phyloP scores from a whole-genome alignment of 2,888 invertebrate species.

The Mellilla xanthometata region DNA sequence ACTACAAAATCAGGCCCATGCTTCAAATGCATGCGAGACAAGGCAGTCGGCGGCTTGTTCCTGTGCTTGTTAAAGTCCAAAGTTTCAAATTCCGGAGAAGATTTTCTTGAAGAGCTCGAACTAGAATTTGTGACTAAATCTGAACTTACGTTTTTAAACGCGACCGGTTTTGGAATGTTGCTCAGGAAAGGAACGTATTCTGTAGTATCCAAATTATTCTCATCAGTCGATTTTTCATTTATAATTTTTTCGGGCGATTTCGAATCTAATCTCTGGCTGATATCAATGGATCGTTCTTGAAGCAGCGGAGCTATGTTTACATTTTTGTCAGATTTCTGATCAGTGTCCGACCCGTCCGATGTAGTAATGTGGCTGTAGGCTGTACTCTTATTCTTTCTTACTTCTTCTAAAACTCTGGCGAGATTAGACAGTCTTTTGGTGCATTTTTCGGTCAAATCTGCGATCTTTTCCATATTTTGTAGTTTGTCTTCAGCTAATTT shows the following conservation, averaged over 20 bases:
- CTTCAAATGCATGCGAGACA: slow-evolving; percentile 63
- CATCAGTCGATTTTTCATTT: slow-evolving; percentile 18
- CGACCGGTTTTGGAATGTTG: slow-evolving; percentile 60
- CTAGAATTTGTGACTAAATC: slow-evolving; percentile 19
- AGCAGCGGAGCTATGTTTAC: slow-evolving; percentile 23
- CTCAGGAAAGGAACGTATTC: slow-evolving; percentile 51
- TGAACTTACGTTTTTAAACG: slow-evolving; percentile 32
- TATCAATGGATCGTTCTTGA: slow-evolving; percentile 23
- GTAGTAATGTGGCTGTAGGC: slow-evolving; percentile 66
- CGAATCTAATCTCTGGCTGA: slow-evolving; percentile 23
- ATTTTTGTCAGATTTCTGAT: slow-evolving; percentile 51
- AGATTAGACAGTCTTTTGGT: slow-evolving; percentile 71
- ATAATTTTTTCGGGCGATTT: slow-evolving; percentile 28
- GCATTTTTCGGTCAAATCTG: slow-evolving; percentile 73
- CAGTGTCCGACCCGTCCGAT: slow-evolving; percentile 62
- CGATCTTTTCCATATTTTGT: slow-evolving; percentile 77
- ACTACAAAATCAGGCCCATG: slow-evolving; percentile 52
- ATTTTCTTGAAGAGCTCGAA: slow-evolving; percentile 22
- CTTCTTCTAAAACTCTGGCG: slow-evolving; percentile 73
- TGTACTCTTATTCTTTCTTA: slow-evolving; percentile 69
- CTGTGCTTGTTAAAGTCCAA: slow-evolving; percentile 42
- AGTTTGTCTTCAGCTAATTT: slow-evolving; percentile 69
- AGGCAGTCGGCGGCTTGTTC: slow-evolving; percentile 68
- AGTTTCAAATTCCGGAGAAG: slow-evolving; percentile 26
- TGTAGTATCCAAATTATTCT: slow-evolving; percentile 26